Percentiles rank a stretch among this genome's conserved stretches.
These are phyloP conservation scores for Tragelaphus buxtoni DNA, from an alignment of 2,113 vertebrate genomes.

Conservation along the genomic window DNA sequence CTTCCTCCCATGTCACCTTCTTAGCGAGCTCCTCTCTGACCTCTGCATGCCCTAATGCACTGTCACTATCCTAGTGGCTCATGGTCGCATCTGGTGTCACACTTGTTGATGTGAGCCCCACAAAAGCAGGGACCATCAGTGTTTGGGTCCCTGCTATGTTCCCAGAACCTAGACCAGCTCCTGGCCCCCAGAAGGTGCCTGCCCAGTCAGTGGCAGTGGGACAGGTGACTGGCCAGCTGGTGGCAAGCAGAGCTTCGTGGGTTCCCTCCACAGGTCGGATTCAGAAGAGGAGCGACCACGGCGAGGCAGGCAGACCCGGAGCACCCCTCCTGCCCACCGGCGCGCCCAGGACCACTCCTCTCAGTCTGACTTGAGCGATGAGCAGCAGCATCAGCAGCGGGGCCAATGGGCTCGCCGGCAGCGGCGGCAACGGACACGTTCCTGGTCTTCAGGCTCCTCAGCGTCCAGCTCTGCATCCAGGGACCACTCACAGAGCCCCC, in stretches of 20 bases:
- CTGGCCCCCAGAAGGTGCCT: not conserved
- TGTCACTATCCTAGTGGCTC: not conserved
- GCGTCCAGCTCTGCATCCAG: conserved; percentile 79
- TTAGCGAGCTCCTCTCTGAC: not conserved
- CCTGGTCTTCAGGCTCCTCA: conserved; percentile 84
- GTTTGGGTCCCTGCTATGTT: not conserved
- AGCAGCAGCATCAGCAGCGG: conserved; percentile 46
- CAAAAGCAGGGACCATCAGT: not conserved
- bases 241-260: not conserved
- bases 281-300: conserved; percentile 70
- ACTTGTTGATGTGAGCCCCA: not conserved
- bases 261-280: conserved; percentile 50
- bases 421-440: conserved; percentile 57
- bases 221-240: not conserved
- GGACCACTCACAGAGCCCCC: not conserved
- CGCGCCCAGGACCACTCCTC: conserved; percentile 47
- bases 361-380: not conserved
- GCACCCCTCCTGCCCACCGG: not conserved
- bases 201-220: not conserved
- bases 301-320: conserved; percentile 51
- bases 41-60: not conserved
- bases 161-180: not conserved
- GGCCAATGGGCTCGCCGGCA: not conserved
- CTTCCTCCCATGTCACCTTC: not conserved
- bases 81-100: rapidly evolving